Evolutionary conservation across 2,888 invertebrate species (phyloP).

Genomic region (Lasioglossum zephyrum): DNA sequence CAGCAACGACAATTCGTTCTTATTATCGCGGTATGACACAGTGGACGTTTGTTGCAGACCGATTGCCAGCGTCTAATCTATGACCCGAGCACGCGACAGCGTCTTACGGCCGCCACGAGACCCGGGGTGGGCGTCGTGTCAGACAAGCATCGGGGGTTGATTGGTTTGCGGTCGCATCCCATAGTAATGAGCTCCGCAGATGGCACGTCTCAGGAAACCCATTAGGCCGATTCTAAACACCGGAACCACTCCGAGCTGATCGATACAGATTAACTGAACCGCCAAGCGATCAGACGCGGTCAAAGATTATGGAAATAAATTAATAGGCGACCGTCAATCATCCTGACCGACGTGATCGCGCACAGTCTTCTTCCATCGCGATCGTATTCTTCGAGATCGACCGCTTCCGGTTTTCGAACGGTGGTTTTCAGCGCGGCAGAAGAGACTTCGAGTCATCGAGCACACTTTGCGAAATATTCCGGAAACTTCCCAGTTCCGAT

Average conservation of each 20-base stretch:
- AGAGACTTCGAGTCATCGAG: neutral
- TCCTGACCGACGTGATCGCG: constrained; percentile 13
- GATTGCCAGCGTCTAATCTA: constrained; percentile 64
- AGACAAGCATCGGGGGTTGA: constrained; percentile 77
- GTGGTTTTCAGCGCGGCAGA: too few species aligned
- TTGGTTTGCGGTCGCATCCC: constrained; percentile 84
- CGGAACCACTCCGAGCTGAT: constrained; percentile 57
- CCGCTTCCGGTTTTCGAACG: neutral
- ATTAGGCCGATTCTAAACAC: constrained; percentile 80
- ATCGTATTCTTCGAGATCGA: neutral
- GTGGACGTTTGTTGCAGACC: constrained; percentile 41
- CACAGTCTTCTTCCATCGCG: neutral
- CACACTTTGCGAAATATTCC: neutral
- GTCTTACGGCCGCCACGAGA: constrained; percentile 78
- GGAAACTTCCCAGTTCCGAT: neutral
- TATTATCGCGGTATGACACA: constrained; percentile 36
- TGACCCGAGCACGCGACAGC: constrained; percentile 60
- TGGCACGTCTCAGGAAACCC: constrained; percentile 83
- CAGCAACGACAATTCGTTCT: constrained; percentile 33
- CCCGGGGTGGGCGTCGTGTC: constrained; percentile 63
- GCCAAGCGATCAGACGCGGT: constrained; percentile 8
- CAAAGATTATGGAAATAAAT: constrained; percentile 56
- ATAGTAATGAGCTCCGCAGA: constrained; percentile 83
- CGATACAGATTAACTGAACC: constrained; percentile 59
- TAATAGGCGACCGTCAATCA: constrained; percentile 19